Percentiles rank a stretch among this genome's conserved stretches.
Evolutionary conservation across 2,888 invertebrate species (phyloP).

Genomic region (Orchesella flavescens): DNA sequence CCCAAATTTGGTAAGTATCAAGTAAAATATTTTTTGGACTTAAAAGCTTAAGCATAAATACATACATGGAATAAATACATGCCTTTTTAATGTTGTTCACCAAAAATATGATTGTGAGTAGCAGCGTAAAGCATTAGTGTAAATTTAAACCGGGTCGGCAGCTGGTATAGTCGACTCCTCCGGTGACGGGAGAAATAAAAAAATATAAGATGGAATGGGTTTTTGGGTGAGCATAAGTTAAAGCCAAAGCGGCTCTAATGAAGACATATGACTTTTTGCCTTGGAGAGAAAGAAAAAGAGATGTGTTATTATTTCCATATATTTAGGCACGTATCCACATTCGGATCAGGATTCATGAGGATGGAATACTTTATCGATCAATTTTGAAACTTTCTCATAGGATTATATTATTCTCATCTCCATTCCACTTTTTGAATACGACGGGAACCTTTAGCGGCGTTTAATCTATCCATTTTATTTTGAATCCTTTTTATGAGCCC

Average conservation of each 20-base stretch:
- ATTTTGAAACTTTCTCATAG: neutral
- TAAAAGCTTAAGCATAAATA: too few species aligned
- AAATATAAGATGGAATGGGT: neutral
- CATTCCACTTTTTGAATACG: too few species aligned
- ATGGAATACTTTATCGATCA: slow-evolving; percentile 22
- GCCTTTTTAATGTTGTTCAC: too few species aligned
- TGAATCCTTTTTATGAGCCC: too few species aligned
- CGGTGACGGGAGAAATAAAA: neutral
- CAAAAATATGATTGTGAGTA: too few species aligned
- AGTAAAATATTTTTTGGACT: neutral
- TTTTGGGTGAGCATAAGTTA: slow-evolving; percentile 14
- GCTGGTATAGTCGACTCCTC: neutral
- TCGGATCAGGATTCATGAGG: neutral
- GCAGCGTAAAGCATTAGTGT: neutral
- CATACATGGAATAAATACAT: too few species aligned
- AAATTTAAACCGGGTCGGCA: neutral
- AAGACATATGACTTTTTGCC: slow-evolving; percentile 23
- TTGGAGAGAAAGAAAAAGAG: neutral
- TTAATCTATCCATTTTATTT: too few species aligned
- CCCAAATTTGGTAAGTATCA: slow-evolving; percentile 21
- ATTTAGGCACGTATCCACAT: neutral
- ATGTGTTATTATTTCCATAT: neutral
- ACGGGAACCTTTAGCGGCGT: too few species aligned
- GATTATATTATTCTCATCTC: too few species aligned
- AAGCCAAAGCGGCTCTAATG: slow-evolving; percentile 28